Evolutionary conservation across 64 coral and sea anemone genomes (phyloP).

Genomic region (Montipora capricornis): DNA sequence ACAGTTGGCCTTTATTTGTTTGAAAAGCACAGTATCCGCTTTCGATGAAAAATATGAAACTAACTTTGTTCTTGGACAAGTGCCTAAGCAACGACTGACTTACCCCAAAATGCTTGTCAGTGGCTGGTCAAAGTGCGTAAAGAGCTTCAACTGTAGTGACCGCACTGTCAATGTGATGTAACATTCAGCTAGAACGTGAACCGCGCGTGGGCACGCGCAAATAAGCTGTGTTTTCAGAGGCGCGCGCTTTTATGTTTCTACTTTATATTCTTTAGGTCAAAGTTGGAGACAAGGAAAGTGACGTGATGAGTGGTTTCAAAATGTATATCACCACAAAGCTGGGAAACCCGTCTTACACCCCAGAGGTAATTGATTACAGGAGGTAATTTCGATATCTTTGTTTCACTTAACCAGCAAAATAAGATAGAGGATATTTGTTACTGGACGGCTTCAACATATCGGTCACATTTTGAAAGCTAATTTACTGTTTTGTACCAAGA

Average conservation of each 20-base stretch:
- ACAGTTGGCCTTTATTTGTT: no score
- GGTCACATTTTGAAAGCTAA: no score
- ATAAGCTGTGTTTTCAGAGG: not conserved
- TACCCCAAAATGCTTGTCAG: no score
- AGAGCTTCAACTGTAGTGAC: not conserved
- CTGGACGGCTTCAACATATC: no score
- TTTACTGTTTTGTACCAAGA: no score
- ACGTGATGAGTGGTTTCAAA: slow-evolving; percentile 94
- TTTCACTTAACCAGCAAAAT: not conserved
- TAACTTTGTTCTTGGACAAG: no score
- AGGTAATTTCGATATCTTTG: not conserved
- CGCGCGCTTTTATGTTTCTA: not conserved
- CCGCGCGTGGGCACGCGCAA: not conserved
- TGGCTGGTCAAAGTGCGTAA: not conserved
- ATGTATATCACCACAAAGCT: slow-evolving; percentile 97
- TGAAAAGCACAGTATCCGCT: no score
- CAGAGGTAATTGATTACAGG: slow-evolving; percentile 64
- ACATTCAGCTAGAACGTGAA: not conserved
- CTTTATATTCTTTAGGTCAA: slow-evolving; percentile 77
- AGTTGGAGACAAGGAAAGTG: slow-evolving; percentile 98
- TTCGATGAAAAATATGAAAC: no score
- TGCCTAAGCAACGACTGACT: no score
- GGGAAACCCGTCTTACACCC: slow-evolving; percentile 96
- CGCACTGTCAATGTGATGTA: not conserved
- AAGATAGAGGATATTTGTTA: no score